These are phyloP conservation scores for Heptranchias perlo DNA, from an alignment of 2,113 vertebrate genomes.

Conservation along the genomic window DNA sequence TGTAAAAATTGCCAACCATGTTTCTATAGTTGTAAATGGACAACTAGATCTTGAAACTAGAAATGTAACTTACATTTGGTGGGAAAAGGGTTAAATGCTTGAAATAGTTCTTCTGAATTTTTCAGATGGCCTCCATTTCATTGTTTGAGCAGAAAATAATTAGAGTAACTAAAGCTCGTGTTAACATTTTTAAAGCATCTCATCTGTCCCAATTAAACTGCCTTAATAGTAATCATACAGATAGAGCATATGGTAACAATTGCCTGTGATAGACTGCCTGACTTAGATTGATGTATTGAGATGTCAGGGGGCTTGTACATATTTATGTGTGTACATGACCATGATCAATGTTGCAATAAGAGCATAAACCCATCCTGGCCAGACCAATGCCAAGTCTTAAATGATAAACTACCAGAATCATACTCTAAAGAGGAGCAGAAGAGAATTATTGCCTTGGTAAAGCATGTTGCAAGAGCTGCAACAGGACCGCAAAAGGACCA, in stretches of 20 bases:
- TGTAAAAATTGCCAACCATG: not conserved
- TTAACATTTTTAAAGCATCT: slow-evolving; percentile 12
- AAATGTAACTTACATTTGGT: not conserved
- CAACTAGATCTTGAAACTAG: not conserved
- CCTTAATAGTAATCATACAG: not conserved
- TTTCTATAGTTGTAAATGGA: not conserved
- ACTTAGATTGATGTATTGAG: not conserved
- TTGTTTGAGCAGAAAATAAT: slow-evolving; percentile 23
- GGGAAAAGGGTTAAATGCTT: not conserved
- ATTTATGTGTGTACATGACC: slow-evolving; percentile 5
- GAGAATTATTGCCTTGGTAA: slow-evolving; percentile 1
- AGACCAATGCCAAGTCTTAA: not conserved
- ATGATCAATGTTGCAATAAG: not conserved
- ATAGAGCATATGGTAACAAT: slow-evolving; percentile 33
- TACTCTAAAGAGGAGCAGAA: not conserved
- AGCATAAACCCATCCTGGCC: not conserved
- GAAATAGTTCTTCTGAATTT: not conserved
- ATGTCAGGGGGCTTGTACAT: not conserved
- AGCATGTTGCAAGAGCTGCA: slow-evolving; percentile 9
- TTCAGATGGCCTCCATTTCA: not conserved
- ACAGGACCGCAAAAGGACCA: not conserved
- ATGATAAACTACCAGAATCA: slow-evolving; percentile 1
- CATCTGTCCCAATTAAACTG: slow-evolving; percentile 33
- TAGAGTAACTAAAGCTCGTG: not conserved
- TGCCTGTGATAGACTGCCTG: not conserved